Evolutionary conservation across 2,797 vertebrate species (phyloP), one percentile per base, ranked within the genome.

Genomic region (Pangasius djambal): DNA sequence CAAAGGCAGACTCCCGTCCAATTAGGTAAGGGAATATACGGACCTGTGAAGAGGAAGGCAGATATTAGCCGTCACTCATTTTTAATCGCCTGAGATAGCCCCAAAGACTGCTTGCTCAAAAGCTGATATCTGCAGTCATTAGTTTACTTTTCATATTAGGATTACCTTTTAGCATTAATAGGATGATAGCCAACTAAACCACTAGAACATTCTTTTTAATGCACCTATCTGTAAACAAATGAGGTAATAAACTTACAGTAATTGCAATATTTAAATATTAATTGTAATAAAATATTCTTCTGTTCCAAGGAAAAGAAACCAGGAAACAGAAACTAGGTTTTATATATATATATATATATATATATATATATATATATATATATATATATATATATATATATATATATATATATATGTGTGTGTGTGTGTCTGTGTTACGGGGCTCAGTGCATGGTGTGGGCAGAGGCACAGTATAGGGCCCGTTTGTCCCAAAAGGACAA

Each of bases 11-110:
- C 95, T 99, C 98, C 92, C 98, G 97, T 92, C 98, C 98, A 93
- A 99, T 99, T 94, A 99, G 95, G 95, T 99, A 99, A 0, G 98
- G 97, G 92, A 99, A 99, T 94, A 99, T 98, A 75, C 98, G 97
- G 92, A 99, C 98, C 98, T 99, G 95, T 92, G 88, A 87, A 90
- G 75, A 87, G 61, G 20, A 55, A 81, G 50, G 65, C 72, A 88
- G 69, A 75, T 59, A 84, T 90, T 88, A 91, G 48, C 89, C 15
- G 61, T 83, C 88, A 89, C 48, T 88, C 88, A 87, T 84, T 91
- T 86, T 50, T 89, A 87, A 88, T 89, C 57, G n/a, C 67, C 77
- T 20, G 50, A 63, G 74, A 91, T 90, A 89, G 25, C 37, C n/a
- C 50, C 55, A 9, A 88, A 88, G 86, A 44, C 75, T 25, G 50